Conservation (phyloP, 64 coral and sea anemone species). For the Acropora tenuis region DNA sequence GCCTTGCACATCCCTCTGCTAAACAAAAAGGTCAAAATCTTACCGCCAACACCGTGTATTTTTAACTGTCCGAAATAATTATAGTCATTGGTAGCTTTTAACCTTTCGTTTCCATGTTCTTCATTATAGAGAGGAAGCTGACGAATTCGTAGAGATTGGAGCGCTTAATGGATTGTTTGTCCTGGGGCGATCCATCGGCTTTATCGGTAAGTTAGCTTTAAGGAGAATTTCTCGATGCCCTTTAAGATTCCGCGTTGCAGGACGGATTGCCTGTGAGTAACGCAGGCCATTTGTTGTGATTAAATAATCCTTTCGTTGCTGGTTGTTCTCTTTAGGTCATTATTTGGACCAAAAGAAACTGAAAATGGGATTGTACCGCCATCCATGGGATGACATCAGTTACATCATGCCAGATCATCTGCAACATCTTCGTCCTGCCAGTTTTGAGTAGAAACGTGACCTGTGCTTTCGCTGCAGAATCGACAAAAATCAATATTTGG, state of each 20-base stretch:
- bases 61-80: not conserved
- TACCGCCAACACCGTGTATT: not conserved
- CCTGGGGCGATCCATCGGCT: slow-evolving; percentile 93
- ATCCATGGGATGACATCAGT: slow-evolving; percentile 99
- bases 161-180: slow-evolving; percentile 97
- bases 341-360: slow-evolving; percentile 96
- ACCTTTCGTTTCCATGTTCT: not conserved
- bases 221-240: too few species aligned
- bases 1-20: too few species aligned
- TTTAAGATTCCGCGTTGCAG: too few species aligned
- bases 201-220: slow-evolving; percentile 81
- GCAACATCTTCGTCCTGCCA: slow-evolving; percentile 71
- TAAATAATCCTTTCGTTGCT: not conserved
- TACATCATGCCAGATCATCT: slow-evolving; percentile 99
- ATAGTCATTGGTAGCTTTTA: not conserved
- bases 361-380: slow-evolving; percentile 93
- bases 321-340: slow-evolving; percentile 76
- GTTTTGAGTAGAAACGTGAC: slow-evolving; percentile 63
- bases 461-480: not conserved
- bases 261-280: too few species aligned
- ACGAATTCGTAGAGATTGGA: slow-evolving; percentile 92
- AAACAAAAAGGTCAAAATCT: too few species aligned
- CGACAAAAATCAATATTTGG: not conserved
- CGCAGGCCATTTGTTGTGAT: too few species aligned
- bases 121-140: slow-evolving; percentile 85